Percentiles rank a stretch among this genome's conserved stretches.
These are phyloP conservation scores for Nasonia vitripennis DNA, from an alignment of 1,140 invertebrate genomes.

Conservation along the genomic window DNA sequence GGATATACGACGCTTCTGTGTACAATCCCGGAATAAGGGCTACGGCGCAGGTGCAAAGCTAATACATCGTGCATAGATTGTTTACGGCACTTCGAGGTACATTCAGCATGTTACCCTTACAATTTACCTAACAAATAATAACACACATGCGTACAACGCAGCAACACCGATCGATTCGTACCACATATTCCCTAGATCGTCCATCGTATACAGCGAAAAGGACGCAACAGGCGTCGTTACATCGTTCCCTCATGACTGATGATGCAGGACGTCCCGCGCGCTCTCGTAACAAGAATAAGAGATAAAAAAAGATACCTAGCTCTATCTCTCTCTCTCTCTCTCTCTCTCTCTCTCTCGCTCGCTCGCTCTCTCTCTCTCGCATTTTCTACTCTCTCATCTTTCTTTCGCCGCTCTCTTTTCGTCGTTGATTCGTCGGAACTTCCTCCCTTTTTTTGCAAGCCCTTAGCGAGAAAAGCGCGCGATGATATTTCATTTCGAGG, in stretches of 20 bases:
- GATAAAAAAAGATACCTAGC: background rate
- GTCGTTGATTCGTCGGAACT: background rate
- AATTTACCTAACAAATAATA: too few relatives aligned
- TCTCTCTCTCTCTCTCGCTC: too few relatives aligned
- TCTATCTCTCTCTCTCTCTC: too few relatives aligned
- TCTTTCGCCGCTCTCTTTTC: conserved; percentile 16
- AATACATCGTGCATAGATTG: background rate
- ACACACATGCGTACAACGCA: too few relatives aligned
- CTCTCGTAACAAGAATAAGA: background rate
- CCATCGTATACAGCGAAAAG: background rate
- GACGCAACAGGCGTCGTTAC: background rate
- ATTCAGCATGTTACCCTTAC: too few relatives aligned
- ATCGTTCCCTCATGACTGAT: background rate
- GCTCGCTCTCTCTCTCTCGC: background rate
- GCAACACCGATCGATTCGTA: background rate
- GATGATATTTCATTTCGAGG: conserved; percentile 6
- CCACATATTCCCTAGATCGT: too few relatives aligned
- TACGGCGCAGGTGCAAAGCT: background rate
- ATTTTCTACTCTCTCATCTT: conserved; percentile 39
- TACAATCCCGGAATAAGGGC: background rate
- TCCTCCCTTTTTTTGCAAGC: conserved; percentile 2
- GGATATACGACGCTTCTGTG: background rate
- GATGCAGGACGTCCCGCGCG: background rate
- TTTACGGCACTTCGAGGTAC: too few relatives aligned
- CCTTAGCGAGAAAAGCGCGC: background rate